A percentile compares a stretch with the other conserved stretches of the same genome.
phyloP scores from a whole-genome alignment of 2,888 invertebrate species.

The Drosophila borealis region DNA sequence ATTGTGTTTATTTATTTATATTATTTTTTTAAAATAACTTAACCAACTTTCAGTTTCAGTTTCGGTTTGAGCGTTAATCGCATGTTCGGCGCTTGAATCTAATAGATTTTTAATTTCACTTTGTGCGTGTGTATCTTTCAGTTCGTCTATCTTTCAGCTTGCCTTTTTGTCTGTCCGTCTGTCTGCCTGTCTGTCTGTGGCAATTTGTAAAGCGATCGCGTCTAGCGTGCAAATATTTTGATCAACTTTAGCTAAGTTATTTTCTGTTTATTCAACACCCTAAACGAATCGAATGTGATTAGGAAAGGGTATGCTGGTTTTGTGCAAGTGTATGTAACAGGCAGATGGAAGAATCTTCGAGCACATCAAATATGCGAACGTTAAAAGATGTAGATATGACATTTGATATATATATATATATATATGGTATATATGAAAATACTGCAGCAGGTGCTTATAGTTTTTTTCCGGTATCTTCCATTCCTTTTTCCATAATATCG shows the following conservation, averaged over 20 bases:
- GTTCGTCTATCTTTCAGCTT: slow-evolving; percentile 12
- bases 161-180: slow-evolving; percentile 14
- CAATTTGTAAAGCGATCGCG: slow-evolving; percentile 60
- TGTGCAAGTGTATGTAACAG: too few species aligned
- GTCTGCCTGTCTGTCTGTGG: slow-evolving; percentile 14
- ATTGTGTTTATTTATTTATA: slow-evolving; percentile 11
- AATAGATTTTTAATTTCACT: slow-evolving; percentile 71
- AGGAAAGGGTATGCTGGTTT: too few species aligned
- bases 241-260: slow-evolving; percentile 48
- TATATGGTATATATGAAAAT: too few species aligned
- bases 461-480: too few species aligned
- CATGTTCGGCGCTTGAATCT: slow-evolving; percentile 47
- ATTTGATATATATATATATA: too few species aligned
- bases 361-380: too few species aligned
- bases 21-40: slow-evolving; percentile 12
- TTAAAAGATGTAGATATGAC: too few species aligned
- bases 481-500: too few species aligned
- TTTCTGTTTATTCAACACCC: not conserved
- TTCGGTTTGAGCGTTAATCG: slow-evolving; percentile 61
- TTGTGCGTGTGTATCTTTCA: slow-evolving; percentile 58
- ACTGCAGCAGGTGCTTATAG: too few species aligned
- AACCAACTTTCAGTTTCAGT: slow-evolving; percentile 67
- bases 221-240: slow-evolving; percentile 76
- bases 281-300: too few species aligned
- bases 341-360: too few species aligned